These are phyloP conservation scores for Lasioglossum morio DNA, from an alignment of 2,888 invertebrate genomes.

Conservation along the genomic window DNA sequence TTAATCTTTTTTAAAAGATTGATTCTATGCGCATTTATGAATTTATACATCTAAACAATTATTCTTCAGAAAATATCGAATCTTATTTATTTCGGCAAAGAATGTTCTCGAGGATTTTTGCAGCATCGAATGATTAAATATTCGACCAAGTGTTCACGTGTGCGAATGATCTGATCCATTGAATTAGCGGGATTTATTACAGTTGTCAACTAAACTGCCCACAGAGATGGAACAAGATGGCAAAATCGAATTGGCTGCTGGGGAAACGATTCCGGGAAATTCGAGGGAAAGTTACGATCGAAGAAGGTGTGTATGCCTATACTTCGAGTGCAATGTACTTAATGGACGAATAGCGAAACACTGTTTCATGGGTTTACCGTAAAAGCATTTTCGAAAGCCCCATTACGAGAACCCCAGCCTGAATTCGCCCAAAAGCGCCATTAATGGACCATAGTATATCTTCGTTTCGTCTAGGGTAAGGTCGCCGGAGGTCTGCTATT, in stretches of 20 bases:
- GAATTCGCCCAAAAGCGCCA: constrained; percentile 56
- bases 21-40: too few species aligned
- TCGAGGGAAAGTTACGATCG: constrained; percentile 32
- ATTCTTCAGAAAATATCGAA: too few species aligned
- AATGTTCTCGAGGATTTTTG: not conserved
- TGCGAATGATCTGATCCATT: not conserved
- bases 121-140: not conserved
- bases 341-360: constrained; percentile 62
- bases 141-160: not conserved
- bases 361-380: constrained; percentile 62
- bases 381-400: constrained; percentile 62
- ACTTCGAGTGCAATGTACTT: constrained; percentile 57
- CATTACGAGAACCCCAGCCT: constrained; percentile 54
- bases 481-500: constrained; percentile 17
- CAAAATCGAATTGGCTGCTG: constrained; percentile 1
- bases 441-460: constrained; percentile 59
- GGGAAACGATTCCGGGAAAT: constrained; percentile 26
- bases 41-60: too few species aligned
- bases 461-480: constrained; percentile 46
- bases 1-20: too few species aligned
- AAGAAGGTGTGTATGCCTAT: constrained; percentile 44
- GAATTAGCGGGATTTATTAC: not conserved
- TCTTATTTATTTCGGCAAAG: not conserved
- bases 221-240: not conserved
- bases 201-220: not conserved